phyloP scores from a whole-genome alignment of 2,888 invertebrate genomes.

The Nomada lathburiana region DNA sequence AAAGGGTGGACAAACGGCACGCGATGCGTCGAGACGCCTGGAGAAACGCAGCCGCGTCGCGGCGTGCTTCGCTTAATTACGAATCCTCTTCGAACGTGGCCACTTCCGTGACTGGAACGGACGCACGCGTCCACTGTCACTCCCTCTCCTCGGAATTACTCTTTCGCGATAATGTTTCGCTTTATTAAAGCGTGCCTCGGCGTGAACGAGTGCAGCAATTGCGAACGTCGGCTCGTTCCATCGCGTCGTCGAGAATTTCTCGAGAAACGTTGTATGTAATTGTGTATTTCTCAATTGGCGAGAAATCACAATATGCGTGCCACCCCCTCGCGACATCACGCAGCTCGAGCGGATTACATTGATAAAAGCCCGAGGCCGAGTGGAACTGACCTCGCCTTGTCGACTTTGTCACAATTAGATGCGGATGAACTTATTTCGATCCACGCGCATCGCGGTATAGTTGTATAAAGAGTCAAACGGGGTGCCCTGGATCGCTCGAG shows the following conservation, averaged over 20 bases:
- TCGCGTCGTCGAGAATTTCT: conserved; percentile 6
- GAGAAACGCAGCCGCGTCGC: conserved; percentile 24
- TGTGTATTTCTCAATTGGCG: no score
- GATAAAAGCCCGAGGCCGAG: conserved; percentile 19
- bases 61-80: conserved; percentile 58
- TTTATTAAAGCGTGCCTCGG: conserved; percentile 47
- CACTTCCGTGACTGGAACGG: conserved; percentile 35
- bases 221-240: conserved; percentile 40
- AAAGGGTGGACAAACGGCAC: conserved; percentile 39
- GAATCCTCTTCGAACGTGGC: conserved; percentile 45
- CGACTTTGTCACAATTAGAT: not conserved
- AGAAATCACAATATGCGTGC: no score
- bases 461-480: not conserved
- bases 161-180: conserved; percentile 39
- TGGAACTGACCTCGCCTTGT: not conserved
- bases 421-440: not conserved
- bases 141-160: not conserved
- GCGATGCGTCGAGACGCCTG: conserved; percentile 37
- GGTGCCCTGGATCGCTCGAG: no score
- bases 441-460: no score
- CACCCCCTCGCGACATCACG: conserved; percentile 8
- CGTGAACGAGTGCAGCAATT: conserved; percentile 49
- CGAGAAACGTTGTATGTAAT: no score
- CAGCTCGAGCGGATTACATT: conserved; percentile 19
- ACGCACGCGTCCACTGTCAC: not conserved